Evolutionary conservation across 1,140 invertebrate genomes (phyloP), one percentile per base, ranked within the genome.

Genomic region (Ladona fulva): DNA sequence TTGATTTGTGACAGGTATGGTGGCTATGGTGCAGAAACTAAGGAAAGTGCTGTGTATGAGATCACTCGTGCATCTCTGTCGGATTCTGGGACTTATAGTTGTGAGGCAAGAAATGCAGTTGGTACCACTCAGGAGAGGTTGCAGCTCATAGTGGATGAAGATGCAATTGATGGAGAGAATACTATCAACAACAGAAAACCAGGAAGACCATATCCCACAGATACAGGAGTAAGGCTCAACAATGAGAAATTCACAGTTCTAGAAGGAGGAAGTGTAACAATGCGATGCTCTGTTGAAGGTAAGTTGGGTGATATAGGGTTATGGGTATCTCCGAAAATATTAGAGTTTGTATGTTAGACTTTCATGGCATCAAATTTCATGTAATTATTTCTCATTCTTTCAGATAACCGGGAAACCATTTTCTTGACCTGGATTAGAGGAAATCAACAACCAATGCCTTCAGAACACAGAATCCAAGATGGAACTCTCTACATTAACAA

Each of bases 81-180:
- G 24, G 91, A 96, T 82, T 89, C 90, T 80, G 92, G 92, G 0
- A 85, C 87, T 25, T 95, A 95, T 82, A 88, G 86, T 0, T 95
- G 95, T 81, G 84, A 83, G 10, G 93, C 91, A 10, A 83, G 82
- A 25, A 94, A 92, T 82, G 82, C 87, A 52, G 90, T 89, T 24
- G 91, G 93, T 82, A 83, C 83, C 25, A 83, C 86, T 59, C 89
- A 93, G 82, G 90, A 92, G 78, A 86, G 89, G 29, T 87, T 97
- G 12, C 88, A 90, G 79, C 85, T 96, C 14, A 87, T 89, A 19
- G 89, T 94, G 0, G 87, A 90, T 16, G 86, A 88, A 0, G 79
- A 78, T 12, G 77, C 10, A 77, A 80, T n/a, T n/a, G n/a, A n/a
- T n/a, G n/a, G 25, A 25, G 42, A n/a, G 75, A 66, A 11, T 76